Base-by-base conservation (phyloP, 64 coral and sea anemone species). In the Porites australiensis region DNA sequence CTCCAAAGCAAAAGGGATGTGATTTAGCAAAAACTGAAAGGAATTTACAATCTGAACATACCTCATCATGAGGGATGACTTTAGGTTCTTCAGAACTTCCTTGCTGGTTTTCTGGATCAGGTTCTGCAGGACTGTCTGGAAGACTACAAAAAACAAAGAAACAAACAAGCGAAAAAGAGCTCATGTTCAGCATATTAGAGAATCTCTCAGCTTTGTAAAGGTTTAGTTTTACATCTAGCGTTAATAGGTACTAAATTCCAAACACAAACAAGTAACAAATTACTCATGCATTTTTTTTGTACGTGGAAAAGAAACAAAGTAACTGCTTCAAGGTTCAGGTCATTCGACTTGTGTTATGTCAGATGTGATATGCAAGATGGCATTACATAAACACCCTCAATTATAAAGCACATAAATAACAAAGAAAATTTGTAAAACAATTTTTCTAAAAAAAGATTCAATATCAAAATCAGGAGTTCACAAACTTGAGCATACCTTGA, bases 11-110 rank as follows among this genome's bases (percentile, higher is more conserved):
- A 37, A 37, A 37, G 27, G 27, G 27, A 37, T 37, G 1, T 37
- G 27, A 37, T 37, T 37, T 37, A 37, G 27, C 27, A 37, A 76
- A 50, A 19, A 14, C 15, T 16, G 37, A 44, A 7, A 47, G 19
- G 2, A 7, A 4, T 76, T 50, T 51, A 19, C 2, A 12, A 50
- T 14, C 4, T 16, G 19, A 7, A 13, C 63, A 2, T 69, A 99
- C 98, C 98, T 99, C 98, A 87, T 99, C 98, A 80, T 99, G 98
- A 60, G 98, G 98, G 59, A 99, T 99, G 2, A 93, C 69, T 67
- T 83, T 99, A 3, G 98, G 94, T 64, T 99, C 92, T 3, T 83
- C 91, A 13, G 84, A 58, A 46, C 63, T 79, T 83, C 61, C 77
- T 64, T 93, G 88, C n/a, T 98, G 88, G 18, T 90, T 72, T 22